phyloP scores from a whole-genome alignment of 2,888 invertebrate species.

The Lycaena phlaeas region DNA sequence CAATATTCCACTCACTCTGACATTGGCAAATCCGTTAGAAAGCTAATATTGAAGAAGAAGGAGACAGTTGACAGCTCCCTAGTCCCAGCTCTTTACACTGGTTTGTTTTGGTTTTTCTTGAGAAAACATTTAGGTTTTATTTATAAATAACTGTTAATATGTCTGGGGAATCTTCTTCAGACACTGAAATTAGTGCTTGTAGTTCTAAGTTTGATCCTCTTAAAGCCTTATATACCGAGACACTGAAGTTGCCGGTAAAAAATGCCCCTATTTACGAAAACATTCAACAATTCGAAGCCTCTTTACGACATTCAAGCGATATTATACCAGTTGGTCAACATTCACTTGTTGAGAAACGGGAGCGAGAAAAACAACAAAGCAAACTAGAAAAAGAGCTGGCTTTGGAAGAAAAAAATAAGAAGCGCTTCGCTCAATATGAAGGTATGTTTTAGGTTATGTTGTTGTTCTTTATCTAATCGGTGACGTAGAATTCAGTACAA shows the following conservation, averaged over 20 bases:
- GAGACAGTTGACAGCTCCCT: too few relatives aligned
- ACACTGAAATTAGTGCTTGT: conserved; percentile 53
- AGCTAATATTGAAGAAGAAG: too few relatives aligned
- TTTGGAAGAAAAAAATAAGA: conserved; percentile 48
- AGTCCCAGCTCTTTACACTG: conserved; percentile 11
- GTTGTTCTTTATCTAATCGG: conserved; percentile 12
- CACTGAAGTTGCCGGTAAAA: conserved; percentile 65
- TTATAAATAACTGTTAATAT: conserved; percentile 23
- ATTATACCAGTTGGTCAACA: conserved; percentile 40
- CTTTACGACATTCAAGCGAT: conserved; percentile 25
- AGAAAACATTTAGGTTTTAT: not conserved
- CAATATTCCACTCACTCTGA: too few relatives aligned
- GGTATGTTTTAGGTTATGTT: conserved; percentile 59
- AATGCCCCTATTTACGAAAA: conserved; percentile 79
- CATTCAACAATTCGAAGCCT: conserved; percentile 71
- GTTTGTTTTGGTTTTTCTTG: conserved; percentile 13
- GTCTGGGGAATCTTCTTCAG: conserved; percentile 53
- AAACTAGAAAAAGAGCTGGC: conserved; percentile 30
- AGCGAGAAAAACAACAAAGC: conserved; percentile 40
- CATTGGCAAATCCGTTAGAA: too few relatives aligned
- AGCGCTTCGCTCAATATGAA: conserved; percentile 50
- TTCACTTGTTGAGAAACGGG: conserved; percentile 38
- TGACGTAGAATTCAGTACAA: too few relatives aligned
- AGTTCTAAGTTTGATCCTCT: conserved; percentile 77
- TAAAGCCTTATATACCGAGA: conserved; percentile 76